Evolutionary conservation across 2,797 vertebrate species (phyloP).

Genomic region (Tenualosa thibaudeaui): DNA sequence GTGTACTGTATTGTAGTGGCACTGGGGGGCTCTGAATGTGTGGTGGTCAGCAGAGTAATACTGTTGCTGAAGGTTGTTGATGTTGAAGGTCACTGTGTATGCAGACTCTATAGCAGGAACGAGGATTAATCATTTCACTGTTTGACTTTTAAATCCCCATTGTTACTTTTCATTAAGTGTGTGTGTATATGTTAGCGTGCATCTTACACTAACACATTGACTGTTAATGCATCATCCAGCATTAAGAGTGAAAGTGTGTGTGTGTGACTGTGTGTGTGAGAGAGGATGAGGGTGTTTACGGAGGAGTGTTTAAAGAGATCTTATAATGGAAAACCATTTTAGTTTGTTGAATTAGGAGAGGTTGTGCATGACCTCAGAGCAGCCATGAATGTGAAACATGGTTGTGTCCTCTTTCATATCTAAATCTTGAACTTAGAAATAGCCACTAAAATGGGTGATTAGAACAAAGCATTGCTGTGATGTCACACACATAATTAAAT

Average conservation of each 20-base stretch:
- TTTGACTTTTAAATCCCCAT: constrained; percentile 10
- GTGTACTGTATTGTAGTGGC: background rate
- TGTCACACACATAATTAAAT: no score
- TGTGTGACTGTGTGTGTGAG: background rate
- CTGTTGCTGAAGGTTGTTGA: background rate
- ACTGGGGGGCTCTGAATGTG: background rate
- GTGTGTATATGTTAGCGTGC: background rate
- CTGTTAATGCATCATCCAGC: background rate
- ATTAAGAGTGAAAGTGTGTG: background rate
- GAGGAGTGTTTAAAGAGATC: background rate
- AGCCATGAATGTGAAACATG: no score
- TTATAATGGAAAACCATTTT: no score
- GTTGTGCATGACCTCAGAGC: no score
- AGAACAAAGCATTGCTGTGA: no score
- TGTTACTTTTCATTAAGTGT: background rate
- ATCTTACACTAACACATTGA: background rate
- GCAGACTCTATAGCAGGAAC: background rate
- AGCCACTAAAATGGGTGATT: no score
- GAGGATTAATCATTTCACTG: background rate
- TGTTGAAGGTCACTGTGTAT: background rate
- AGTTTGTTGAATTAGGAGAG: no score
- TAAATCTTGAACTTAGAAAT: no score
- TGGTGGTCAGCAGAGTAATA: background rate
- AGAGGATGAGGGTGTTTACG: background rate
- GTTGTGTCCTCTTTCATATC: no score